Percentiles rank a stretch among this genome's conserved stretches.
Evolutionary conservation across 2,888 invertebrate species (phyloP).

Genomic region (Nemotelus nigrinus): DNA sequence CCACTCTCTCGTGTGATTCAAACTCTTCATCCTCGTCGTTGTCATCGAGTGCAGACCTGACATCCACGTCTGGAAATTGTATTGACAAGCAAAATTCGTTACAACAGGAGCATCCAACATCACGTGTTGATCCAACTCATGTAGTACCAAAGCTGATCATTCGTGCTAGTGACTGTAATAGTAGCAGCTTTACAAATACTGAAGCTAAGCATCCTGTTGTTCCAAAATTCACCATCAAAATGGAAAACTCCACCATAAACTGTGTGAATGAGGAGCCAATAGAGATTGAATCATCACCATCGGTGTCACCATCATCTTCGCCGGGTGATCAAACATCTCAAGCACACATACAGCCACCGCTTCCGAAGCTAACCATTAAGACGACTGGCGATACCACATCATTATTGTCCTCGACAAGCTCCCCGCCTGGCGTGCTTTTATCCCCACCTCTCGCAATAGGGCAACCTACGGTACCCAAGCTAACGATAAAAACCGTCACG

Average conservation of each 20-base stretch:
- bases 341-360: slow-evolving; percentile 57
- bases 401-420: neutral
- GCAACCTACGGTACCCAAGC: slow-evolving; percentile 67
- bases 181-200: slow-evolving; percentile 53
- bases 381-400: slow-evolving; percentile 61
- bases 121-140: slow-evolving; percentile 57
- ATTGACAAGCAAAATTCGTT: slow-evolving; percentile 37
- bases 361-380: slow-evolving; percentile 71
- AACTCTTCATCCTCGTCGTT: slow-evolving; percentile 46
- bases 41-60: slow-evolving; percentile 29
- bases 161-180: slow-evolving; percentile 55
- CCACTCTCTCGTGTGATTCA: neutral
- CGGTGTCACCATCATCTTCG: slow-evolving; percentile 35
- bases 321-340: neutral
- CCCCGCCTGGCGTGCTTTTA: neutral
- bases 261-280: slow-evolving; percentile 40
- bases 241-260: slow-evolving; percentile 53
- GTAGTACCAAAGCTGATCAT: slow-evolving; percentile 65
- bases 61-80: slow-evolving; percentile 43
- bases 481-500: slow-evolving; percentile 68
- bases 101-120: slow-evolving; percentile 12
- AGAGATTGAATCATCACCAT: slow-evolving; percentile 34
- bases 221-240: slow-evolving; percentile 64
- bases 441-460: slow-evolving; percentile 39
- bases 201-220: slow-evolving; percentile 58